Evolutionary conservation across 1,140 invertebrate genomes (phyloP).

Genomic region (Heliothis subflexa): DNA sequence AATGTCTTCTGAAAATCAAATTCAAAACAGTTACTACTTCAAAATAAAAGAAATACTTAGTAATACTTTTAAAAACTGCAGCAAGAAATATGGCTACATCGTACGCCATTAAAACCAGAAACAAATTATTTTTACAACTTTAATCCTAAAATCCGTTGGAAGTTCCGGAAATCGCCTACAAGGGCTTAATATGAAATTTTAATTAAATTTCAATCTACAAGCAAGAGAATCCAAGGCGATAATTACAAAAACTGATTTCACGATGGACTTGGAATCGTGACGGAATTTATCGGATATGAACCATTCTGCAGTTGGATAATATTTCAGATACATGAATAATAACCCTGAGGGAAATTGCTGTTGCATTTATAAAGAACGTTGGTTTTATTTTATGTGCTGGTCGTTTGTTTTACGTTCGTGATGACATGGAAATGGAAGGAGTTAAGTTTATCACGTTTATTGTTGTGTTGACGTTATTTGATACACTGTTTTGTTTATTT

Average conservation of each 20-base stretch:
- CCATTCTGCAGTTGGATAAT: constrained; percentile 15
- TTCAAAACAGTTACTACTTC: too few relatives aligned
- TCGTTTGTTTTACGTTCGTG: constrained; percentile 1
- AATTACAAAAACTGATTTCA: constrained; percentile 24
- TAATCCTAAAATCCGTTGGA: neutral
- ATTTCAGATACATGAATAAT: constrained; percentile 19
- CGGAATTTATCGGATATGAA: constrained; percentile 17
- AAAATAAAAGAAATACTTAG: neutral
- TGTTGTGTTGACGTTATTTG: neutral
- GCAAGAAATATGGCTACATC: neutral
- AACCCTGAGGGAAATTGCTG: constrained; percentile 30
- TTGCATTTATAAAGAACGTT: constrained; percentile 36
- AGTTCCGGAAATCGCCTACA: constrained; percentile 1
- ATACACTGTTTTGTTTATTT: neutral
- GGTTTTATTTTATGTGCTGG: constrained; percentile 12
- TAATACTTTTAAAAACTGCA: neutral
- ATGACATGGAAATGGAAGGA: constrained; percentile 13
- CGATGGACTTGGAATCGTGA: neutral
- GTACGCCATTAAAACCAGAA: neutral
- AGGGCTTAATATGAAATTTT: constrained; percentile 16
- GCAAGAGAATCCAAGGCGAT: constrained; percentile 11
- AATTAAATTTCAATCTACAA: constrained; percentile 29
- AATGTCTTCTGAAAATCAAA: too few relatives aligned
- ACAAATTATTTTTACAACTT: constrained; percentile 5
- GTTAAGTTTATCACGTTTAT: constrained; percentile 6